Evolutionary conservation across 1,140 invertebrate genomes (phyloP), one percentile per base, ranked within the genome.

Genomic region (Lepeophtheirus salmonis): DNA sequence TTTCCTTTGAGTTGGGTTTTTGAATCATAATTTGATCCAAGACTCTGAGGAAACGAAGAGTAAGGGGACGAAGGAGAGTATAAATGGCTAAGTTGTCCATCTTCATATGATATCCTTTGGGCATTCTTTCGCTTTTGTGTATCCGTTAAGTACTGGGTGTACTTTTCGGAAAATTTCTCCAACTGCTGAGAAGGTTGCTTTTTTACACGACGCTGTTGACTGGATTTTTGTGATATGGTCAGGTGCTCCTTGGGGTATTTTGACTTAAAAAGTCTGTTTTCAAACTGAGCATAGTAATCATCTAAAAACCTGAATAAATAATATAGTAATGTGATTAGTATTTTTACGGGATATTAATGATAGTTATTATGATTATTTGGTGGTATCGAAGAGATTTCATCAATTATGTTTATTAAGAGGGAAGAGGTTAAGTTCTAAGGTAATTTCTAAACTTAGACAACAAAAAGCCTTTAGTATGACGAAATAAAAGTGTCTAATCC

Each of bases 221-320:
- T 52, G 50, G 10, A 4, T 12, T 10, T 52, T 16, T 52, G n/a
- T 6, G 12, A 16, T 52, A 16, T 10, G 10, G n/a, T 22, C 6
- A 22, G 50, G 10, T 4, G 21, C n/a, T 10, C 16, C 21, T 10
- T 22, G 4, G 4, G 4, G 50, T 6, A 6, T n/a, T 6, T n/a
- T n/a, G 30, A n/a, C 10, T 41, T 41, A n/a, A 22, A 16, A 21
- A 52, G 21, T 21, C 50, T 12, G 20, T 16, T 52, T 16, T 16
- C 50, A 52, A 52, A 52, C 10, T 16, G 50, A 18, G 50, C 50
- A 21, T 52, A 52, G 10, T 18, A 52, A 16, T 52, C 50, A 16
- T 52, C 50, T 16, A 52, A 52, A 16, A 52, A 52, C 21, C 50
- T 41, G 30, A 41, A n/a, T n/a, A n/a, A n/a, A n/a, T n/a, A n/a